These are phyloP conservation scores for Octopus sinensis DNA, from an alignment of 1,140 invertebrate species.

Conservation along the genomic window DNA sequence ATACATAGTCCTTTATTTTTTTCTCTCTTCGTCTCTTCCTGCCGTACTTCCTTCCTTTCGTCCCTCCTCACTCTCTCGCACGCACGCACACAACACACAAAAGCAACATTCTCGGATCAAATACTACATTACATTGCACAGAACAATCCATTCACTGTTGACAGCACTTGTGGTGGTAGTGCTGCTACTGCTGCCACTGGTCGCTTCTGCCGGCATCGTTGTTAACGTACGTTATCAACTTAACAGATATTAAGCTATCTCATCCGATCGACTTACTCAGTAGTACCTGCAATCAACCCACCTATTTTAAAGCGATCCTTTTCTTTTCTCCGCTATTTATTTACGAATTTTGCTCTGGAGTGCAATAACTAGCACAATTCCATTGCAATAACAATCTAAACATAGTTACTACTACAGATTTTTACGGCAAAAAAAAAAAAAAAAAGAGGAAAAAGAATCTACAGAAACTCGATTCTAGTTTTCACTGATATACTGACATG, in stretches of 20 bases:
- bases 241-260: neutral
- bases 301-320: no score
- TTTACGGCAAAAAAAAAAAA: no score
- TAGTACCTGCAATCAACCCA: no score
- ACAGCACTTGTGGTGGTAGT: neutral
- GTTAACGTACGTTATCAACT: neutral
- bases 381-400: no score
- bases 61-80: neutral
- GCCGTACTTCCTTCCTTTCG: neutral
- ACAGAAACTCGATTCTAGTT: no score
- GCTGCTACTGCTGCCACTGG: neutral
- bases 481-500: no score
- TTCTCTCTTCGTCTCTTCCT: neutral
- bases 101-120: neutral
- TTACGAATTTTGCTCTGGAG: no score
- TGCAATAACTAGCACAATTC: no score
- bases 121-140: neutral
- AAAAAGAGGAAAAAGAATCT: no score
- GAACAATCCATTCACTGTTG: neutral
- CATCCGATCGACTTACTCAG: no score
- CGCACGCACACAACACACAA: neutral
- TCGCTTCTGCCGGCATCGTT: neutral
- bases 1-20: neutral
- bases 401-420: no score
- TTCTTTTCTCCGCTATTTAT: no score